These are phyloP conservation scores for Myotis lucifugus DNA, from an alignment of 2,113 vertebrate species.

Conservation along the genomic window DNA sequence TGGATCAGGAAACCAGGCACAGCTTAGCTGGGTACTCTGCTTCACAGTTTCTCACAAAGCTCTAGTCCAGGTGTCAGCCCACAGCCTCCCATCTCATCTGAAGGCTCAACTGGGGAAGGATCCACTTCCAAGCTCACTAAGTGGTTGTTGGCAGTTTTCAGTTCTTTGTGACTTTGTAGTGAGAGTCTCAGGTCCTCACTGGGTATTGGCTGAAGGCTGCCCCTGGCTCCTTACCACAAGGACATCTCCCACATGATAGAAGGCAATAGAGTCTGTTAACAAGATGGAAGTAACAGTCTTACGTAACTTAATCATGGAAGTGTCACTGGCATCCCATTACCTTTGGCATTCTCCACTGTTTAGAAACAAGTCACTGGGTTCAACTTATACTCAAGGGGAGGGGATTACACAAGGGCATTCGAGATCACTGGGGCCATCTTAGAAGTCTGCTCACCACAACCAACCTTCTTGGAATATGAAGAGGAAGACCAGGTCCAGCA, in stretches of 20 bases:
- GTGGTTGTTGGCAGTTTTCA: not conserved
- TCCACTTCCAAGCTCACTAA: not conserved
- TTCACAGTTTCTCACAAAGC: not conserved
- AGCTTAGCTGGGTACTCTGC: not conserved
- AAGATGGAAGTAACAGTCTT: slow-evolving; percentile 6
- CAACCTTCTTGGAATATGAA: slow-evolving; percentile 18
- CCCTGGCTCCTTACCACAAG: not conserved
- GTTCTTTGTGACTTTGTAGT: not conserved
- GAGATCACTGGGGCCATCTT: not conserved
- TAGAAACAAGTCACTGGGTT: not conserved
- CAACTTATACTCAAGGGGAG: not conserved
- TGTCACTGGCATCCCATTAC: not conserved
- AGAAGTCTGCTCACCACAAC: not conserved
- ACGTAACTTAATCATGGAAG: not conserved
- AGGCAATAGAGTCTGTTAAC: not conserved
- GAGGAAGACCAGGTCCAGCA: not conserved
- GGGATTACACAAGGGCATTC: not conserved
- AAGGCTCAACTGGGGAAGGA: not conserved
- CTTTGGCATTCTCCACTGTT: not conserved
- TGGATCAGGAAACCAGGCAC: not conserved
- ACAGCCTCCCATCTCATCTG: not conserved
- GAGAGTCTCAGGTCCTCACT: not conserved
- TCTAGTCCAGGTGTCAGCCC: not conserved
- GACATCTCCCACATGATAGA: not conserved
- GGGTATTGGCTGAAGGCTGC: not conserved